Conservation (phyloP, 2,797 vertebrate genomes). For the Halcyon leucocephala region DNA sequence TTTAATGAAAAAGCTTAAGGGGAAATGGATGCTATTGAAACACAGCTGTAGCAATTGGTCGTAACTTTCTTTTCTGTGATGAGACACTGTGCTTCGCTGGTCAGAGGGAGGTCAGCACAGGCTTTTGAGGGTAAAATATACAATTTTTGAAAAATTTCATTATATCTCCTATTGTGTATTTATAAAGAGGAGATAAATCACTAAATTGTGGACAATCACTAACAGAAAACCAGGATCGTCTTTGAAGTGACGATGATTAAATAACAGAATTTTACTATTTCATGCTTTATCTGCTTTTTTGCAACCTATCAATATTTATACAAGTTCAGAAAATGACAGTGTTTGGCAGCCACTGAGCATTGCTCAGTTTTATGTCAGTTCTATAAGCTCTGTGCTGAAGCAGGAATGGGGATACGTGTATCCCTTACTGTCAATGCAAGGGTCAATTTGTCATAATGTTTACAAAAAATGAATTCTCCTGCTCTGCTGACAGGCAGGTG, state of each 20-base stretch:
- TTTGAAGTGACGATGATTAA: background rate
- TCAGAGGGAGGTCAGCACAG: background rate
- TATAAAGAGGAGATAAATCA: background rate
- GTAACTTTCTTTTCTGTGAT: background rate
- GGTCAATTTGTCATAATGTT: background rate
- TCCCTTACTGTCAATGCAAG: background rate
- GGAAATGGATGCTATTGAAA: background rate
- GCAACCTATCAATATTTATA: background rate
- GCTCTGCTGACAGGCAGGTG: background rate
- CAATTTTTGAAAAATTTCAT: background rate
- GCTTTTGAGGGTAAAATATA: background rate
- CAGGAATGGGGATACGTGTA: background rate
- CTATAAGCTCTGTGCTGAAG: background rate
- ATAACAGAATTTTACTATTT: background rate
- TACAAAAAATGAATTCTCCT: background rate
- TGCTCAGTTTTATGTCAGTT: background rate
- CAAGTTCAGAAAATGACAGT: background rate
- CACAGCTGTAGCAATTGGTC: background rate
- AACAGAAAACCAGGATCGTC: background rate
- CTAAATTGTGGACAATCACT: background rate
- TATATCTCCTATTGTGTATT: background rate
- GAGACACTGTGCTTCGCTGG: background rate
- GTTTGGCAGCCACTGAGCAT: background rate
- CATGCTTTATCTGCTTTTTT: background rate
- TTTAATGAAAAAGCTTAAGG: background rate